Percentiles rank a stretch among this genome's conserved stretches.
These are phyloP conservation scores for Euleptes europaea DNA, from an alignment of 2,113 vertebrate species.

Conservation along the genomic window DNA sequence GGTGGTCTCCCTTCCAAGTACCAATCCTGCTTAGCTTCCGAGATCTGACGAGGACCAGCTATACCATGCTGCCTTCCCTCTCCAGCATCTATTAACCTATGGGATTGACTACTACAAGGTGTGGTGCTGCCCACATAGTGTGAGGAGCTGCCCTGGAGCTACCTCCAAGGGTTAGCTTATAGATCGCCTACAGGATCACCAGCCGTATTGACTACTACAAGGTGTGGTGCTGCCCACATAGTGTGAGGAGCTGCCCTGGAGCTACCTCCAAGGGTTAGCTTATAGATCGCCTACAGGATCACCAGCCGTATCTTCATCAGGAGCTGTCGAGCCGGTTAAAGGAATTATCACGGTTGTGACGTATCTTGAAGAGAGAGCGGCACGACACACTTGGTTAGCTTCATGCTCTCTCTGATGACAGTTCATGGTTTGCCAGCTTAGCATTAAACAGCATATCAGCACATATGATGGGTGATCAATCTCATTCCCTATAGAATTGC, in stretches of 20 bases:
- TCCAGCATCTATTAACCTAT: too few relatives aligned
- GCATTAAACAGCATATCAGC: slow-evolving; percentile 77
- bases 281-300: neutral
- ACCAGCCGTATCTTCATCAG: slow-evolving; percentile 49
- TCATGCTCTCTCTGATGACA: slow-evolving; percentile 74
- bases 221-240: too few relatives aligned
- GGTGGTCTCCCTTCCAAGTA: too few relatives aligned
- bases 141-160: neutral
- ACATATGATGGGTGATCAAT: slow-evolving; percentile 78
- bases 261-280: slow-evolving; percentile 19
- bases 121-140: too few relatives aligned
- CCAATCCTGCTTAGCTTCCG: too few relatives aligned
- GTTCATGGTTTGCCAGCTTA: slow-evolving; percentile 75
- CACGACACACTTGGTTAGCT: slow-evolving; percentile 71
- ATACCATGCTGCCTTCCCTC: neutral
- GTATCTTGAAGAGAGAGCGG: slow-evolving; percentile 56
- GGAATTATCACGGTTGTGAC: slow-evolving; percentile 66
- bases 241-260: neutral
- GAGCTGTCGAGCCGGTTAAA: slow-evolving; percentile 65
- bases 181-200: neutral
- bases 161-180: slow-evolving; percentile 19
- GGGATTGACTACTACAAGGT: neutral
- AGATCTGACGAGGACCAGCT: neutral
- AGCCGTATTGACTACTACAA: neutral
- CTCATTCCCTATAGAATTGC: slow-evolving; percentile 71